Evolutionary conservation across 2,797 vertebrate species (phyloP).

Genomic region (Leuciscus waleckii): DNA sequence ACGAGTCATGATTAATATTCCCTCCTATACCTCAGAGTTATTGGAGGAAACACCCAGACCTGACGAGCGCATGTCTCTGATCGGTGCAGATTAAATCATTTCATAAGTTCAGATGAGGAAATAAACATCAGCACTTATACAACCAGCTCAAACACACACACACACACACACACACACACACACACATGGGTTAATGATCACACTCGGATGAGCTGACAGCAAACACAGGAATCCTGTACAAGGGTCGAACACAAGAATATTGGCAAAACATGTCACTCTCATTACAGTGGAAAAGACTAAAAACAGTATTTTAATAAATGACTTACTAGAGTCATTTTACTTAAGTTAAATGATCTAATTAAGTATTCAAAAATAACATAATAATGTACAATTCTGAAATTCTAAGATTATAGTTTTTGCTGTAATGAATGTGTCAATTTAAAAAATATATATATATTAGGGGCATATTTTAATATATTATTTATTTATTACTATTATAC

Average conservation of each 20-base stretch:
- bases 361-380: background rate
- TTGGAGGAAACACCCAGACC: background rate
- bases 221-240: background rate
- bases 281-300: background rate
- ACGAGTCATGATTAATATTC: background rate
- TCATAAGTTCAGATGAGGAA: background rate
- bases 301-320: background rate
- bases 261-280: background rate
- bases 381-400: background rate
- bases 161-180: background rate
- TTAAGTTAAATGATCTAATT: background rate
- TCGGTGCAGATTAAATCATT: background rate
- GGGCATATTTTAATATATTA: too few species aligned
- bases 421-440: background rate
- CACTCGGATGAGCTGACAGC: background rate
- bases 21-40: background rate
- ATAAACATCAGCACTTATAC: conserved; percentile 7
- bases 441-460: too few species aligned
- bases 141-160: background rate
- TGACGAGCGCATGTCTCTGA: background rate
- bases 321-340: too few species aligned
- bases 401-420: background rate
- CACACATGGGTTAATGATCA: conserved; percentile 16
- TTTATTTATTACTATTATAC: too few species aligned
- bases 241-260: background rate